Conservation (phyloP, 2,113 vertebrate species). For the Amia ocellicauda region DNA sequence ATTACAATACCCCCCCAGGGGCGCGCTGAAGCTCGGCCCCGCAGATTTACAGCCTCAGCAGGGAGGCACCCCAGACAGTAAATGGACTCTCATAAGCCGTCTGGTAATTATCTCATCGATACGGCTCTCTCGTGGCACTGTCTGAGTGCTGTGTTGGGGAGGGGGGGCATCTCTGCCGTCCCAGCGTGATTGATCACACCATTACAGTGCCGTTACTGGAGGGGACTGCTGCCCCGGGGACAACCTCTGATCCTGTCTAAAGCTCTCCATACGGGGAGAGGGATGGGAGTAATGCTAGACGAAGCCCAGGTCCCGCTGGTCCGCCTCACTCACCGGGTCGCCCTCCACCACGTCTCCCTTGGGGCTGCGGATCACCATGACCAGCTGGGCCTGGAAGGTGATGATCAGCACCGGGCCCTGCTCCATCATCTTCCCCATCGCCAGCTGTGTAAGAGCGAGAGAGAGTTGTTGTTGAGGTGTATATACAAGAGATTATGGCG, state of each 20-base stretch:
- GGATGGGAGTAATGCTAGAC: not conserved
- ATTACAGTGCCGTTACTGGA: too few relatives aligned
- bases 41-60: conserved; percentile 28
- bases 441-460: conserved; percentile 64
- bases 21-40: conserved; percentile 6
- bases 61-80: conserved; percentile 22
- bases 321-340: conserved; percentile 75
- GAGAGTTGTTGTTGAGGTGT: not conserved
- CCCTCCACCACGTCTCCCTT: conserved; percentile 90
- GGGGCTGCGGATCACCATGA: conserved; percentile 83
- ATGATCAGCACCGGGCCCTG: conserved; percentile 93
- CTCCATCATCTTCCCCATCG: conserved; percentile 99
- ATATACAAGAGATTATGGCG: not conserved
- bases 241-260: too few relatives aligned
- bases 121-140: conserved; percentile 29
- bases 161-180: not conserved
- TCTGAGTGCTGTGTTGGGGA: conserved; percentile 12
- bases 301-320: too few relatives aligned
- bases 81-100: conserved; percentile 33
- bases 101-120: conserved; percentile 41
- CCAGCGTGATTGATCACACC: conserved; percentile 4
- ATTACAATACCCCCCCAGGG: too few relatives aligned
- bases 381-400: conserved; percentile 94
- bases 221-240: too few relatives aligned
- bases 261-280: too few relatives aligned